These are phyloP conservation scores for Sterrhoptilus dennistouni DNA, from an alignment of 2,113 vertebrate genomes.

Conservation along the genomic window DNA sequence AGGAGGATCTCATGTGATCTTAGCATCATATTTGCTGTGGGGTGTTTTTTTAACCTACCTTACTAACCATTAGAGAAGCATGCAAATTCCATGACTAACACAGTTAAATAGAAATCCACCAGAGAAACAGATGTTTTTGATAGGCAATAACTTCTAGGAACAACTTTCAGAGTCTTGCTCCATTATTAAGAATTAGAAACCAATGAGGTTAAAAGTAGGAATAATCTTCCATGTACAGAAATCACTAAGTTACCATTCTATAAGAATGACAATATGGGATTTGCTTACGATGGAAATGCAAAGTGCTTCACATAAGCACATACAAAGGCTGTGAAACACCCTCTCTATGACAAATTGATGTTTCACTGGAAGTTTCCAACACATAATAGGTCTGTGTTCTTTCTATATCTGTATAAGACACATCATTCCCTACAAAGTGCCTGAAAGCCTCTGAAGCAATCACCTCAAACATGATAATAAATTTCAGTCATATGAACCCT, in stretches of 20 bases:
- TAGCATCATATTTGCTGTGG: neutral
- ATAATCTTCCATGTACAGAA: neutral
- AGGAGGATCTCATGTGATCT: neutral
- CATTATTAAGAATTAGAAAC: neutral
- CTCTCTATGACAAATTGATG: neutral
- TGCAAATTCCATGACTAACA: rapidly evolving
- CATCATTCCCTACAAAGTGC: neutral
- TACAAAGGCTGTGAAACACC: neutral
- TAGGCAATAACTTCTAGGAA: neutral
- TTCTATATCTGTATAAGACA: neutral
- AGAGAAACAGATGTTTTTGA: neutral
- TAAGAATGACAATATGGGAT: neutral
- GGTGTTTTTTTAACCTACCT: neutral
- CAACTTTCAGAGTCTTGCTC: neutral
- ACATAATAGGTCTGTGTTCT: neutral
- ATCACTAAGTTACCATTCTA: neutral
- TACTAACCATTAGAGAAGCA: neutral
- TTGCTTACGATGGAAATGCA: neutral
- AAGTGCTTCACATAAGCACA: neutral
- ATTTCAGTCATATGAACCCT: neutral
- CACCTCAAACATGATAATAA: neutral
- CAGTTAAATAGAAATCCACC: neutral
- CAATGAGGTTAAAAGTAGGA: neutral
- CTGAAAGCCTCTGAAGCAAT: neutral
- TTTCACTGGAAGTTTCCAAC: neutral